phyloP scores from a whole-genome alignment of 1,140 invertebrate genomes.

The Drosophila ercepeae region DNA sequence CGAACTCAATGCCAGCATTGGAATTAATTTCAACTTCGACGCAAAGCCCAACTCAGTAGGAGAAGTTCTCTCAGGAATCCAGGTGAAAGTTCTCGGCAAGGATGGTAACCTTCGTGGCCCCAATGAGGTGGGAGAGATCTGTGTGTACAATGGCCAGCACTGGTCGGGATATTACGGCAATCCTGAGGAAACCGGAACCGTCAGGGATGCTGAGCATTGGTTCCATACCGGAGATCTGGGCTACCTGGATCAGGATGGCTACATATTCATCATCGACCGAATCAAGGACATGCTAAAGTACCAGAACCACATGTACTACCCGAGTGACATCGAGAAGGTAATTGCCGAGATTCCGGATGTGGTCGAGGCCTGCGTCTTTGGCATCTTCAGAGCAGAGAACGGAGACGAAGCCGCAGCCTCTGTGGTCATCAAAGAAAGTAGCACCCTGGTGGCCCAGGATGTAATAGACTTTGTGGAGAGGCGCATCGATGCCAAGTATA shows the following conservation, averaged over 20 bases:
- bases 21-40: constrained; percentile 23
- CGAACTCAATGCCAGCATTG: constrained; percentile 4
- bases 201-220: constrained; percentile 87
- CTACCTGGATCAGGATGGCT: constrained; percentile 87
- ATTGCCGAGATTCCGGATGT: constrained; percentile 38
- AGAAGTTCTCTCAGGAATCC: constrained; percentile 5
- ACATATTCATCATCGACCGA: constrained; percentile 88
- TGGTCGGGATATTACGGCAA: constrained; percentile 83
- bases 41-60: constrained; percentile 32
- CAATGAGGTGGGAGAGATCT: constrained; percentile 75
- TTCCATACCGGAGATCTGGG: constrained; percentile 89
- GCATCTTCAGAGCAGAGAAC: constrained; percentile 26
- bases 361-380: constrained; percentile 51
- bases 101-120: constrained; percentile 32
- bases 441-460: constrained; percentile 27
- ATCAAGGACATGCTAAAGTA: constrained; percentile 91
- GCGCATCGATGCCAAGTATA: constrained; percentile 77
- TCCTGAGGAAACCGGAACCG: constrained; percentile 85
- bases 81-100: constrained; percentile 26
- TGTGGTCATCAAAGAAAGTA: constrained; percentile 18
- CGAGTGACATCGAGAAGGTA: constrained; percentile 47
- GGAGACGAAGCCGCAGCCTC: constrained; percentile 46
- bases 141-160: constrained; percentile 56
- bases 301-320: constrained; percentile 58
- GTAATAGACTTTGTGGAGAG: constrained; percentile 36